Percentiles rank a stretch among this genome's conserved stretches.
Conservation (phyloP, 1,140 invertebrate genomes). For the Dendrolimus kikuchii region DNA sequence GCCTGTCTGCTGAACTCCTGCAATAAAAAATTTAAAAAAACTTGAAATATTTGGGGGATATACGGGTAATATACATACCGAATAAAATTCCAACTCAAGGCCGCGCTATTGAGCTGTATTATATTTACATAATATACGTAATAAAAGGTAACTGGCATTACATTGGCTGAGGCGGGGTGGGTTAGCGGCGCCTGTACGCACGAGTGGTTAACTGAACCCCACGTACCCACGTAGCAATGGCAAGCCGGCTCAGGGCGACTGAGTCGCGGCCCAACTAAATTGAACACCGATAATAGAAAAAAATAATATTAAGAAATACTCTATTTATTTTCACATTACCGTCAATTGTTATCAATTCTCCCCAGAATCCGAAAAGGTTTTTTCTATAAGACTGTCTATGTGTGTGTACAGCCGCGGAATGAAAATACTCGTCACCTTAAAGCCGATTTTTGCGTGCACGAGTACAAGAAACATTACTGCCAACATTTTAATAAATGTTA, state of each 20-base stretch:
- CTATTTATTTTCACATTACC: neutral
- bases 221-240: too few relatives aligned
- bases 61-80: conserved; percentile 7
- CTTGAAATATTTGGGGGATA: too few relatives aligned
- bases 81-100: conserved; percentile 21
- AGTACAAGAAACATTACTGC: too few relatives aligned
- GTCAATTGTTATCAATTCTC: too few relatives aligned
- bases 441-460: too few relatives aligned
- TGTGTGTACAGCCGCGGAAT: too few relatives aligned
- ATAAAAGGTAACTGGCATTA: conserved; percentile 29
- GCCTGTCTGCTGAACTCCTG: too few relatives aligned
- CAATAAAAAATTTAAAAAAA: too few relatives aligned
- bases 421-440: too few relatives aligned
- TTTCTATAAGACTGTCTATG: too few relatives aligned
- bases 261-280: conserved; percentile 8
- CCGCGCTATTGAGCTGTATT: conserved; percentile 16
- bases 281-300: conserved; percentile 10
- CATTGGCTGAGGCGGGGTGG: conserved; percentile 8
- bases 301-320: neutral
- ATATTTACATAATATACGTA: conserved; percentile 26
- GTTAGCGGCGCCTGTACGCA: conserved; percentile 14
- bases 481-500: too few relatives aligned
- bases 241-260: neutral
- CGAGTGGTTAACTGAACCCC: conserved; percentile 14
- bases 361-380: too few relatives aligned